Evolutionary conservation across 2,888 invertebrate species (phyloP).

Genomic region (Eupithecia abbreviata): DNA sequence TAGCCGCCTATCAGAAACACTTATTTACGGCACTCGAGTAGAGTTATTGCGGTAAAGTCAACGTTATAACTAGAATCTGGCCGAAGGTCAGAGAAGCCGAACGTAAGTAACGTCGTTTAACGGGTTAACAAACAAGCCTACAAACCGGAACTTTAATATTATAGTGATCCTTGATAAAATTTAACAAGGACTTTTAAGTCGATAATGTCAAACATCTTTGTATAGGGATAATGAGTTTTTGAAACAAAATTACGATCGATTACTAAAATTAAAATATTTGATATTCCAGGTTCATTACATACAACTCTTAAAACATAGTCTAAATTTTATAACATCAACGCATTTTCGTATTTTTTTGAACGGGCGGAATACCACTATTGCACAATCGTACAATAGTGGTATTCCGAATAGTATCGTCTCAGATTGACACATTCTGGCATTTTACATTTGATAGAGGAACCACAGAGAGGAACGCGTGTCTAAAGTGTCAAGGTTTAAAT

Average conservation of each 20-base stretch:
- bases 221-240: background rate
- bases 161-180: too few relatives aligned
- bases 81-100: conserved; percentile 28
- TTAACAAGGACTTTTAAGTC: background rate
- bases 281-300: background rate
- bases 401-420: too few relatives aligned
- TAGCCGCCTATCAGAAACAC: conserved; percentile 72
- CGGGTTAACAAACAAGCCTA: background rate
- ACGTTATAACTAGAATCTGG: conserved; percentile 47
- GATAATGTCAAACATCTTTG: background rate
- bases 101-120: background rate
- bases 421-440: too few relatives aligned
- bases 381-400: too few relatives aligned
- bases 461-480: too few relatives aligned
- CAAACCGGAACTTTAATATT: background rate
- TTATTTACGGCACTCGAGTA: conserved; percentile 66
- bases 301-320: background rate
- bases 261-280: background rate
- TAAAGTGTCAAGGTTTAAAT: too few relatives aligned
- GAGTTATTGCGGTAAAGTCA: conserved; percentile 69
- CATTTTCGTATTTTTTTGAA: too few relatives aligned
- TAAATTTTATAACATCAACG: too few relatives aligned
- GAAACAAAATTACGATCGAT: background rate
- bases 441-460: too few relatives aligned
- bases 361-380: too few relatives aligned